Percentiles rank a stretch among this genome's conserved stretches.
Evolutionary conservation across 2,797 vertebrate species (phyloP).

Genomic region (Microchirus variegatus): DNA sequence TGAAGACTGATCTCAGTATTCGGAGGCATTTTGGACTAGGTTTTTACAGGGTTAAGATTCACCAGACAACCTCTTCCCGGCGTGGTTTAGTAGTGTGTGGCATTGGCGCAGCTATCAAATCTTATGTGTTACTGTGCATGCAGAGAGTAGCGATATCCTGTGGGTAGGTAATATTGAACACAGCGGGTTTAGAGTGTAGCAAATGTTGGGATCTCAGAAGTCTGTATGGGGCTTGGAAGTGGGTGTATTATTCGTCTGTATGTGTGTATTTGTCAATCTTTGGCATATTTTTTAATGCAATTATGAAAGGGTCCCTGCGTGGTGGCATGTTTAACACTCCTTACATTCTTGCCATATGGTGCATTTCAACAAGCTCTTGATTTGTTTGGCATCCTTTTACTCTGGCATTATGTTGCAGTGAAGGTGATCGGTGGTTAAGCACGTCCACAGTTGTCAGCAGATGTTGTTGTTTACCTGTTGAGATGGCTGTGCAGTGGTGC

Average conservation of each 20-base stretch:
- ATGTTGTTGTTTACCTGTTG: slow-evolving; percentile 52
- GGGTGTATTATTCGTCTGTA: slow-evolving; percentile 5
- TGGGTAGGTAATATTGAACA: slow-evolving; percentile 74
- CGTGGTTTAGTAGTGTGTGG: slow-evolving; percentile 21
- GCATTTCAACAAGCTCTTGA: slow-evolving; percentile 33
- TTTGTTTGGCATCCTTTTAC: slow-evolving; percentile 32
- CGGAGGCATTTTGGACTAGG: slow-evolving; percentile 23
- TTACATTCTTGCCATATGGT: slow-evolving; percentile 40
- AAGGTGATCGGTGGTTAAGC: slow-evolving; percentile 11
- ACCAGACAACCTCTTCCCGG: slow-evolving; percentile 25
- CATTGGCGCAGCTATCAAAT: slow-evolving; percentile 23
- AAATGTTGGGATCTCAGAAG: slow-evolving; percentile 54
- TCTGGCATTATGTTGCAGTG: slow-evolving; percentile 20
- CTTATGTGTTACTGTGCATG: slow-evolving; percentile 50
- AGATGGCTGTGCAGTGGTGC: slow-evolving; percentile 34
- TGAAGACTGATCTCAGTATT: slow-evolving; percentile 5
- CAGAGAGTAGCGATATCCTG: slow-evolving; percentile 58
- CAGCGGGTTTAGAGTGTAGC: slow-evolving; percentile 68
- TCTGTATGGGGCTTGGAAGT: slow-evolving; percentile 39
- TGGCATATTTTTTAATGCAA: slow-evolving; percentile 1
- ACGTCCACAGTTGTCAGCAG: slow-evolving; percentile 43
- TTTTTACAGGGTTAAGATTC: slow-evolving; percentile 49
- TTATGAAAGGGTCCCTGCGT: slow-evolving; percentile 26
- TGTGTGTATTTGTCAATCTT: slow-evolving; percentile 1
- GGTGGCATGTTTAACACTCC: slow-evolving; percentile 30